A percentile compares a stretch with the other conserved stretches of the same genome.
These are phyloP conservation scores for Acanthopagrus latus DNA, from an alignment of 2,797 vertebrate genomes.

Conservation along the genomic window DNA sequence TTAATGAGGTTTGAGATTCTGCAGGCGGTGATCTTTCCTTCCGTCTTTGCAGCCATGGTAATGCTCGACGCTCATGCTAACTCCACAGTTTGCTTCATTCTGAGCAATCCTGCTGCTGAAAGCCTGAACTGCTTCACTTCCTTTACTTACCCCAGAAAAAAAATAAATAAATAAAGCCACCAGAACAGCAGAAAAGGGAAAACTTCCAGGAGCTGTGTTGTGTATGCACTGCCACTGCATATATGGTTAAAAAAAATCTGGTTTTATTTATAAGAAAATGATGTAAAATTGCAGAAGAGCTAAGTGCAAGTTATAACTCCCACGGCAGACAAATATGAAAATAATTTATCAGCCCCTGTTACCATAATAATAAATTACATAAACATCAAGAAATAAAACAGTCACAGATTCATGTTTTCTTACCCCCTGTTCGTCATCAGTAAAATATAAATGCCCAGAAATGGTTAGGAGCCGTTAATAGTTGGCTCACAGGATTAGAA, in stretches of 20 bases:
- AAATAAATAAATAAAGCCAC: background rate
- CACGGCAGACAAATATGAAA: background rate
- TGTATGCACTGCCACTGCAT: background rate
- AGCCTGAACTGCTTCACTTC: constrained; percentile 3
- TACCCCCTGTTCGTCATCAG: background rate
- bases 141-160: background rate
- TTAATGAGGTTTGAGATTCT: constrained; percentile 48
- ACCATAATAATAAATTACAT: background rate
- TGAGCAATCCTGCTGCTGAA: constrained; percentile 5
- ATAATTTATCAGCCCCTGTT: background rate
- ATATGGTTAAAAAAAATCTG: background rate
- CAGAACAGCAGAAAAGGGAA: background rate
- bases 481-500: constrained; percentile 50
- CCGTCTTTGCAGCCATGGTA: constrained; percentile 13
- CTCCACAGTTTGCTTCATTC: constrained; percentile 1
- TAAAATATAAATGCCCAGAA: constrained; percentile 34
- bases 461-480: constrained; percentile 43
- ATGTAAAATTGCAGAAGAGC: background rate
- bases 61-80: constrained; percentile 17
- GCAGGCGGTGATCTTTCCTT: constrained; percentile 9
- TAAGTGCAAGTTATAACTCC: background rate
- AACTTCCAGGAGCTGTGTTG: background rate
- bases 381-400: background rate
- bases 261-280: background rate
- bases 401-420: background rate